Evolutionary conservation across 2,888 invertebrate species (phyloP).

Genomic region (Palloptera scutellata): DNA sequence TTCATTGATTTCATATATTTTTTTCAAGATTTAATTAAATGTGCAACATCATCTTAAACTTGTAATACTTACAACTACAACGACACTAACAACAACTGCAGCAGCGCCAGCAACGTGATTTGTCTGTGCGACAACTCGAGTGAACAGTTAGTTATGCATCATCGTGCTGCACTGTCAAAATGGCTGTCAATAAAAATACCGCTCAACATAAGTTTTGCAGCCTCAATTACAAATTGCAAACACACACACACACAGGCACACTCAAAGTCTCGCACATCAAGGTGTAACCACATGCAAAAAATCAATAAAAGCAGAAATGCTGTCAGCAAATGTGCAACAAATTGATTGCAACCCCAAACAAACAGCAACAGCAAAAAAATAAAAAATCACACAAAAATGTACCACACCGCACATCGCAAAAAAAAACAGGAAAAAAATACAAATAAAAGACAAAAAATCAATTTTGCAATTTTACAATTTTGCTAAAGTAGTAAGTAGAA

Average conservation of each 20-base stretch:
- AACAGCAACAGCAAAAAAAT: not conserved
- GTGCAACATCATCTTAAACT: no score
- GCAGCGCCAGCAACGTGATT: no score
- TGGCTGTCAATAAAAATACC: no score
- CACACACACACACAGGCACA: not conserved
- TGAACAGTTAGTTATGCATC: no score
- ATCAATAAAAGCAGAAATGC: constrained; percentile 26
- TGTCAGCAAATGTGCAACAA: constrained; percentile 44
- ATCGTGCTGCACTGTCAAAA: no score
- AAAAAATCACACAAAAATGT: not conserved
- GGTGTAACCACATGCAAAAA: constrained; percentile 10
- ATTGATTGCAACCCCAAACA: constrained; percentile 31
- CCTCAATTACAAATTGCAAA: not conserved
- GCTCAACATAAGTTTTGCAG: not conserved
- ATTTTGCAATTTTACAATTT: constrained; percentile 22
- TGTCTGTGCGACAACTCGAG: no score
- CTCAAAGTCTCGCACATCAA: not conserved
- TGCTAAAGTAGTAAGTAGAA: not conserved
- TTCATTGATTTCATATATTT: no score
- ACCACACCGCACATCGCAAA: not conserved
- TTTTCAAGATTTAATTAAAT: no score
- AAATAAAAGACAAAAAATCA: constrained; percentile 11
- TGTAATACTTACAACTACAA: no score
- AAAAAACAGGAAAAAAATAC: no score
- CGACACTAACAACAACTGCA: no score